Evolutionary conservation across 2,888 invertebrate genomes (phyloP), one percentile per base, ranked within the genome.

Genomic region (Abrostola tripartita): DNA sequence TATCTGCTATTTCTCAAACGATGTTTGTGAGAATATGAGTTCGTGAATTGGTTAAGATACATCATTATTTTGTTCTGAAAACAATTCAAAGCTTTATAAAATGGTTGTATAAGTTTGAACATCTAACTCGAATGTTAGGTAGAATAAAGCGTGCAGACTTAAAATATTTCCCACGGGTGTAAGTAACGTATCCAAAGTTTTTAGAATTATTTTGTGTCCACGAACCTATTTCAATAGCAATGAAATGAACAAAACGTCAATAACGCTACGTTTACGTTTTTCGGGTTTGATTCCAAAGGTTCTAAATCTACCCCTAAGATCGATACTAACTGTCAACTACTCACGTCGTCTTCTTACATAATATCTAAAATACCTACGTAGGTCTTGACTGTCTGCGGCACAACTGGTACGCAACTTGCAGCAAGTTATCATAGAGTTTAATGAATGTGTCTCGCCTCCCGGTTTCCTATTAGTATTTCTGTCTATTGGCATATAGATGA

Each of bases 131-230:
- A 62, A 61, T 52, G 50, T 49, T 53, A 6, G 36, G 44, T 53
- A 62, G 37, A 68, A 62, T 73, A 55, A 58, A 66, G 47, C 49
- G 44, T 49, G 47, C 44, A 57, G 68, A 68, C 52, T 58, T 74
- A 8, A 44, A 58, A 55, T 63, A 68, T 74, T 74, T 74, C 77
- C 74, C 74, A 77, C 68, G 74, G 52, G 66, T 53, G 62, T 62
- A 59, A 47, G 14, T 37, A 36, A 24, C 42, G 51, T 49, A 68
- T 61, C 14, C 40, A 52, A 68, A 53, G 51, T 44, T 60, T 53
- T 38, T 42, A 49, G 55, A 65, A 65, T 55, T 44, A 63, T 63
- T 53, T 70, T 55, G 38, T 47, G 38, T 47, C 14, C 35, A 52
- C 10, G 47, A 47, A 24, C 11, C 38, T 8, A 47, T n/a, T 4